These are phyloP conservation scores for Acrocephalus scirpaceus DNA, from an alignment of 2,797 vertebrate genomes.

Conservation along the genomic window DNA sequence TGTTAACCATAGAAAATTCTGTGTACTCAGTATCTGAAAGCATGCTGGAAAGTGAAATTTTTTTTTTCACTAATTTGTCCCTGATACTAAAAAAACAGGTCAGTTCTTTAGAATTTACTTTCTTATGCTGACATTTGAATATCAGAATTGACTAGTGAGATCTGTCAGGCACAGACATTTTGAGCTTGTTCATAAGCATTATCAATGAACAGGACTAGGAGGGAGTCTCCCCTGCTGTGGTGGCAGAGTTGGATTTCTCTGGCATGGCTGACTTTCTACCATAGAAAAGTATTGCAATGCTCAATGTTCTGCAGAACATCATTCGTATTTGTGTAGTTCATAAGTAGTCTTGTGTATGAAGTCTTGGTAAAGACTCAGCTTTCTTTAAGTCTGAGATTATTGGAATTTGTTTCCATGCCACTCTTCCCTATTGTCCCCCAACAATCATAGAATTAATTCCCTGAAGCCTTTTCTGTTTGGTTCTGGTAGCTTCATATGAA, in stretches of 20 bases:
- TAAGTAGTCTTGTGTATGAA: neutral
- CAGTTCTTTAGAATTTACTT: neutral
- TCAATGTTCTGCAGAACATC: neutral
- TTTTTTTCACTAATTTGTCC: neutral
- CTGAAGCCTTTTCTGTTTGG: neutral
- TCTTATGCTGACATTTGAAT: neutral
- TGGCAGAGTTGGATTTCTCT: neutral
- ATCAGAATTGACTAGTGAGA: neutral
- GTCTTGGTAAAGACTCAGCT: neutral
- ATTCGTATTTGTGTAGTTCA: neutral
- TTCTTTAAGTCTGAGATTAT: neutral
- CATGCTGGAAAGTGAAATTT: neutral
- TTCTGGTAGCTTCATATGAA: neutral
- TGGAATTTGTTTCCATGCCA: neutral
- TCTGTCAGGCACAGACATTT: slow-evolving; percentile 21
- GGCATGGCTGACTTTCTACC: neutral
- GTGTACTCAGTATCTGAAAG: neutral
- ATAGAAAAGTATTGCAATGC: neutral
- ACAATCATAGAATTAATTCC: neutral
- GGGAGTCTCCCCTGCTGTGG: neutral
- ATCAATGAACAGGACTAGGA: neutral
- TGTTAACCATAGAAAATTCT: neutral
- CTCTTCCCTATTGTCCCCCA: accelerated
- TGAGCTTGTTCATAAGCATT: neutral
- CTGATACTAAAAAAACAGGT: neutral